These are phyloP conservation scores for Leucopsar rothschildi DNA, from an alignment of 2,113 vertebrate species.

Conservation along the genomic window DNA sequence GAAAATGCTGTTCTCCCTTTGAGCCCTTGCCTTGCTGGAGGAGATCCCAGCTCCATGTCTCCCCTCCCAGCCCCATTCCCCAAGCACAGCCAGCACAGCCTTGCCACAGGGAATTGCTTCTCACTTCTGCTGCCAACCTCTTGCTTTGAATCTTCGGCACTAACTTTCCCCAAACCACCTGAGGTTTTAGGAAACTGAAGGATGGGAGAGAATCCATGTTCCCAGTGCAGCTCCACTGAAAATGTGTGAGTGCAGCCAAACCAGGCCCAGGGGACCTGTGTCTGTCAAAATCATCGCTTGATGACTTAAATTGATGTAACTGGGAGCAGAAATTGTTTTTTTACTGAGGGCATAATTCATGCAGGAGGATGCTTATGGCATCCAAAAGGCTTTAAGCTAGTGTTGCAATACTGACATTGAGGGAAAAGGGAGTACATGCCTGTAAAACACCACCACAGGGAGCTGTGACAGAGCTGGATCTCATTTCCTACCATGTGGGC, in stretches of 20 bases:
- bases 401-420: not conserved
- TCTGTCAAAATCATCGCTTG: not conserved
- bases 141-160: not conserved
- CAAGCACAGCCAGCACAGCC: not conserved
- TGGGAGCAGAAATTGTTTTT: constrained; percentile 7
- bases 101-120: not conserved
- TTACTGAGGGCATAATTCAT: constrained; percentile 9
- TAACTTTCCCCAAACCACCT: not conserved
- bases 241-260: not conserved
- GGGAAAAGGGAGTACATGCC: not conserved
- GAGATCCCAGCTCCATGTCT: not conserved
- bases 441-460: not conserved
- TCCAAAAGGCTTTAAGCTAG: not conserved
- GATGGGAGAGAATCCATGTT: not conserved
- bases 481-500: not conserved
- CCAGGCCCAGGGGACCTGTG: not conserved
- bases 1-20: not conserved
- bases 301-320: constrained; percentile 13
- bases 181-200: not conserved
- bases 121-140: not conserved
- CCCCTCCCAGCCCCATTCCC: not conserved
- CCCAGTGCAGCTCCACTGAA: not conserved
- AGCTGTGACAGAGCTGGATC: not conserved
- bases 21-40: not conserved
- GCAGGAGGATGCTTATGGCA: not conserved